These are phyloP conservation scores for Bombus ignitus DNA, from an alignment of 1,140 invertebrate genomes.

Conservation along the genomic window DNA sequence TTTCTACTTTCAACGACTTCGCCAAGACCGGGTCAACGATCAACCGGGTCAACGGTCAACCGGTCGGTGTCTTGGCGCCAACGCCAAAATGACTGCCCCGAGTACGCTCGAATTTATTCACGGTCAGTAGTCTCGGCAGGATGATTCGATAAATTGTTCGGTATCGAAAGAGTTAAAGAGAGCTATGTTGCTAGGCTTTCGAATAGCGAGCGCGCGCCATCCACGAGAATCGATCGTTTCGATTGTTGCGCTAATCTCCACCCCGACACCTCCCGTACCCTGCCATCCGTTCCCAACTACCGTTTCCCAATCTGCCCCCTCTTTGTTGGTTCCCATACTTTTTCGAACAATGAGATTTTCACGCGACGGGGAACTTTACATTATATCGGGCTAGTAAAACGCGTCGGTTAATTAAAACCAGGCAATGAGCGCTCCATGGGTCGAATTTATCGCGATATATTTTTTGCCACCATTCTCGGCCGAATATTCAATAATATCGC, in stretches of 20 bases:
- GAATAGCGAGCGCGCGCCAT: background rate
- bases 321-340: constrained; percentile 3
- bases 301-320: background rate
- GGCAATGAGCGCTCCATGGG: constrained; percentile 10
- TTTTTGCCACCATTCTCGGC: background rate
- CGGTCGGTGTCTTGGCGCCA: background rate
- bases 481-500: constrained; percentile 12
- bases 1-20: constrained; percentile 50
- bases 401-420: constrained; percentile 37
- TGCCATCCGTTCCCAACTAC: background rate
- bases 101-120: background rate
- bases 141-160: constrained; percentile 13
- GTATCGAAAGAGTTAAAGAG: background rate
- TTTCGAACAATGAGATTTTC: constrained; percentile 32
- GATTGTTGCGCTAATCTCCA: constrained; percentile 23
- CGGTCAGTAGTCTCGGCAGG: background rate
- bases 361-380: constrained; percentile 2
- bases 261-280: too few relatives aligned
- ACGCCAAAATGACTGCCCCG: background rate
- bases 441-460: constrained; percentile 6
- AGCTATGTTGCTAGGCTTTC: background rate
- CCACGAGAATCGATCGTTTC: constrained; percentile 32
- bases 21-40: background rate
- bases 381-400: constrained; percentile 15
- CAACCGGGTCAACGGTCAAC: constrained; percentile 1